Conservation (phyloP, 1,140 invertebrate genomes). For the Bilobella aurantiaca region DNA sequence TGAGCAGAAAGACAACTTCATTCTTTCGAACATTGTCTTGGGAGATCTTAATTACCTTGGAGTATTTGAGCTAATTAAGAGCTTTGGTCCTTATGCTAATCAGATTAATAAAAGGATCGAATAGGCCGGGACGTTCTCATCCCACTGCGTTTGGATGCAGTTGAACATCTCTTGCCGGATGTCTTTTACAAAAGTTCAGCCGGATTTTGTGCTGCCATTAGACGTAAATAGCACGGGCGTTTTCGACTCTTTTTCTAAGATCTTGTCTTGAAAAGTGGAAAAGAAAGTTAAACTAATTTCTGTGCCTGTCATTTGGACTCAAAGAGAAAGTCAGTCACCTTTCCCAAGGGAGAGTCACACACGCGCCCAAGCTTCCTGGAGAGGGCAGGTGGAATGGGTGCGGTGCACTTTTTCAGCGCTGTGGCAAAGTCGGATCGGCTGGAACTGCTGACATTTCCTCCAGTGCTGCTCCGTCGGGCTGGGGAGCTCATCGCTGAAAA, state of each 20-base stretch:
- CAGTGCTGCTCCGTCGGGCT: slow-evolving; percentile 6
- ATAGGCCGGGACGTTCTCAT: neutral
- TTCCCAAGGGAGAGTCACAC: slow-evolving; percentile 33
- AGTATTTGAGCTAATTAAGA: neutral
- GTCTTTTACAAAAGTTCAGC: neutral
- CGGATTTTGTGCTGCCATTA: neutral
- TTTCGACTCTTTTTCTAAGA: neutral
- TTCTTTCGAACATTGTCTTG: neutral
- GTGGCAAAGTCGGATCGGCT: slow-evolving; percentile 23
- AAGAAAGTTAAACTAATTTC: slow-evolving; percentile 6
- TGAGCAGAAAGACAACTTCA: neutral
- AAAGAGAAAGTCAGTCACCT: slow-evolving; percentile 25
- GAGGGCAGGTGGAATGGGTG: slow-evolving; percentile 31
- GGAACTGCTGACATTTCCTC: neutral
- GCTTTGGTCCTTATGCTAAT: neutral
- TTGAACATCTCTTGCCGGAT: no score
- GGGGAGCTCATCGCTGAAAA: slow-evolving; percentile 21
- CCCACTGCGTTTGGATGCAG: no score
- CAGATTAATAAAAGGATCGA: neutral
- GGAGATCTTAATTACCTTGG: neutral
- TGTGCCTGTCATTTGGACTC: slow-evolving; percentile 1
- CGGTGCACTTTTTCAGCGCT: slow-evolving; percentile 31
- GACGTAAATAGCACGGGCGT: neutral
- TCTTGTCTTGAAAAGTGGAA: neutral
- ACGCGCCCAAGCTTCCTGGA: slow-evolving; percentile 30